These are phyloP conservation scores for Hetaerina titia DNA, from an alignment of 2,888 invertebrate species.

Conservation along the genomic window DNA sequence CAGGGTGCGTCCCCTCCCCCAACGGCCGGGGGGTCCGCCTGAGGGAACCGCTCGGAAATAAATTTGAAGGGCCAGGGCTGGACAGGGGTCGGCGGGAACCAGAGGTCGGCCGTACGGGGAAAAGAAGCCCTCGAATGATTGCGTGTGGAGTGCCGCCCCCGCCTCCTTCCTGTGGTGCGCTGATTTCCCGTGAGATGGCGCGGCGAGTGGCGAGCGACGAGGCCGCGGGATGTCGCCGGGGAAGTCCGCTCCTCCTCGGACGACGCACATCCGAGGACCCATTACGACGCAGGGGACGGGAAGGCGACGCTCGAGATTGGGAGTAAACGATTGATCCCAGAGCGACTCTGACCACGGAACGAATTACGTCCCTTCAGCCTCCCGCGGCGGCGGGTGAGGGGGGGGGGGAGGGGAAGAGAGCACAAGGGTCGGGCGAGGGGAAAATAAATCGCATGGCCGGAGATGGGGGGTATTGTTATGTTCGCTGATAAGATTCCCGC, in stretches of 20 bases:
- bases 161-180: background rate
- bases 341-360: background rate
- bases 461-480: background rate
- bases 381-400: background rate
- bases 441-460: background rate
- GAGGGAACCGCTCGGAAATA: too few species aligned
- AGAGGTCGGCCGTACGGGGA: background rate
- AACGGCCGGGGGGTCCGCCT: too few species aligned
- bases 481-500: too few species aligned
- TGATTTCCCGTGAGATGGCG: background rate
- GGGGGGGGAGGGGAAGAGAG: background rate
- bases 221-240: background rate
- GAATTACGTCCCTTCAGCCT: conserved; percentile 51
- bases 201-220: background rate
- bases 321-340: conserved; percentile 15
- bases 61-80: background rate
- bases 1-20: too few species aligned
- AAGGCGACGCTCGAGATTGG: background rate
- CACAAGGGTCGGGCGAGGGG: background rate
- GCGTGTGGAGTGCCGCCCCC: background rate
- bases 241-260: too few species aligned
- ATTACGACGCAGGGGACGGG: conserved; percentile 12
- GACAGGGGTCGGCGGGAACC: background rate
- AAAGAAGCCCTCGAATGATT: background rate
- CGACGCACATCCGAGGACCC: background rate